Conservation (phyloP, 2,113 vertebrate genomes). For the Oncorhynchus keta region DNA sequence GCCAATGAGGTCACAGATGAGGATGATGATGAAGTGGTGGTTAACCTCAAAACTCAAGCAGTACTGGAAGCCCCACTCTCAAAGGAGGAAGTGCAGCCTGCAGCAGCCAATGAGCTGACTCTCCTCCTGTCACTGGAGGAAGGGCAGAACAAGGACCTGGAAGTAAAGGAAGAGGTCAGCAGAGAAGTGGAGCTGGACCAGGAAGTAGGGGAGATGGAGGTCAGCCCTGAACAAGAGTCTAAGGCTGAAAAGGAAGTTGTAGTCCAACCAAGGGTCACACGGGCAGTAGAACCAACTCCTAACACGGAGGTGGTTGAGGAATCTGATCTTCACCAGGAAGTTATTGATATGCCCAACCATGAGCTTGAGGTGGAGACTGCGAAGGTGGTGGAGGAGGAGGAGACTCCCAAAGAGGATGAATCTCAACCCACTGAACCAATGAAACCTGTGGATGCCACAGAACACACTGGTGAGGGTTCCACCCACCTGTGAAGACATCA, state of each 20-base stretch:
- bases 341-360: not conserved
- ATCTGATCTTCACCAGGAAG: not conserved
- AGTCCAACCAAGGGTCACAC: no score
- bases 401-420: no score
- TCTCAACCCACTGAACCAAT: no score
- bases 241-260: no score
- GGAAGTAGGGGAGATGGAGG: not conserved
- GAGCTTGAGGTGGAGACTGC: not conserved
- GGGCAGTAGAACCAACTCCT: no score
- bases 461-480: constrained; percentile 55
- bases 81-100: no score
- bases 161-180: constrained; percentile 6
- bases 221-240: not conserved
- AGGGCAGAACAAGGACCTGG: constrained; percentile 22
- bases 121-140: constrained; percentile 19
- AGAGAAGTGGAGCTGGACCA: not conserved
- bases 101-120: not conserved
- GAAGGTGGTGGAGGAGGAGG: not conserved
- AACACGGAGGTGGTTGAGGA: no score
- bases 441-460: constrained; percentile 25
- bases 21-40: constrained; percentile 4
- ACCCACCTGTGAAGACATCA: not conserved
- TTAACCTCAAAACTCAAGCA: constrained; percentile 44
- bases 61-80: constrained; percentile 4
- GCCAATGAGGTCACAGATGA: constrained; percentile 67